Evolutionary conservation across 2,113 vertebrate genomes (phyloP).

Genomic region (Gallinago jamesoni): DNA sequence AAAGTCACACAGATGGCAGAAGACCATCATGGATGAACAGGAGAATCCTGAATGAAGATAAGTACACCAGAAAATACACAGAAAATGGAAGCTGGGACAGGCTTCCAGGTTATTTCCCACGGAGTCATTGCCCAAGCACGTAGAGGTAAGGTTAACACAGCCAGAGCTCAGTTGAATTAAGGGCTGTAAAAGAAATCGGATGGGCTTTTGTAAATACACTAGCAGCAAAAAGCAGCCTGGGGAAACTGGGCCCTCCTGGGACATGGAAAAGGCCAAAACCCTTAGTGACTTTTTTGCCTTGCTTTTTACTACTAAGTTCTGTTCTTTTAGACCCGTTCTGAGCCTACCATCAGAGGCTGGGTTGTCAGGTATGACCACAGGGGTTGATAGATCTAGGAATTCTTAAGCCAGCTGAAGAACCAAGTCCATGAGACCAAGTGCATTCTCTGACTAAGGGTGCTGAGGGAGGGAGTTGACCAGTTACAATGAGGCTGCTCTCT

Average conservation of each 20-base stretch:
- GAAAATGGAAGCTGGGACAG: neutral
- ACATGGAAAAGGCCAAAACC: neutral
- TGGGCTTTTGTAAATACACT: neutral
- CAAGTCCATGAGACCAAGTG: neutral
- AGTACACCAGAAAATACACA: neutral
- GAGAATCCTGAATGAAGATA: neutral
- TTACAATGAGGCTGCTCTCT: neutral
- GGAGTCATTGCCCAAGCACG: rapidly evolving
- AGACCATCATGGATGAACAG: neutral
- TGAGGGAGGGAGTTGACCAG: neutral
- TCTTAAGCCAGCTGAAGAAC: neutral
- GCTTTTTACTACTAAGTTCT: neutral
- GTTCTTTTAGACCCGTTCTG: neutral
- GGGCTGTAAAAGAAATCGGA: neutral
- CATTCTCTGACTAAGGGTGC: neutral
- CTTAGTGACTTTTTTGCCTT: neutral
- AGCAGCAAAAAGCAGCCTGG: neutral
- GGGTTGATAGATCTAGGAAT: neutral
- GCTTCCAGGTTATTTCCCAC: neutral
- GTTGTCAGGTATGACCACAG: neutral
- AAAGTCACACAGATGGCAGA: neutral
- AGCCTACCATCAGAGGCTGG: neutral
- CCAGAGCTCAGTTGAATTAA: neutral
- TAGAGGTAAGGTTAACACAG: neutral
- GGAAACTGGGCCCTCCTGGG: neutral